Evolutionary conservation across 2,797 vertebrate genomes (phyloP).

Genomic region (Pangasius larnaudii): DNA sequence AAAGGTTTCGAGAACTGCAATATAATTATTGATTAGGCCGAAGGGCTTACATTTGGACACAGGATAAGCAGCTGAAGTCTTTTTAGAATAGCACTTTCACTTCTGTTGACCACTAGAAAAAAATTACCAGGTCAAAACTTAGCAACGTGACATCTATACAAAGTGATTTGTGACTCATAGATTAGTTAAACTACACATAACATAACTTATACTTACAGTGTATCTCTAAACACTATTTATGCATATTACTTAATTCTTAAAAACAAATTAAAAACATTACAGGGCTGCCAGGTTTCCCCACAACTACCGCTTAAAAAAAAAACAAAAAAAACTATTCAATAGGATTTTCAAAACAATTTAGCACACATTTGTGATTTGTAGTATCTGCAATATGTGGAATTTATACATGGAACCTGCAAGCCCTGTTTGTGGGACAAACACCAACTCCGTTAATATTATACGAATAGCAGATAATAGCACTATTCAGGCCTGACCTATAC

Average conservation of each 20-base stretch:
- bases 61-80: conserved; percentile 49
- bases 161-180: background rate
- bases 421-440: background rate
- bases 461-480: background rate
- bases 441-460: background rate
- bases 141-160: conserved; percentile 36
- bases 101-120: background rate
- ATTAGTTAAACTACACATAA: background rate
- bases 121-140: background rate
- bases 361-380: background rate
- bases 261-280: background rate
- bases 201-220: background rate
- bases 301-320: too few species aligned
- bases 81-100: conserved; percentile 30
- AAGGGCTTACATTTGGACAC: conserved; percentile 38
- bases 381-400: background rate
- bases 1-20: conserved; percentile 47
- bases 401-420: background rate
- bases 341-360: background rate
- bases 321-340: background rate
- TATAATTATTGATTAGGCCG: conserved; percentile 56
- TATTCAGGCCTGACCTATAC: background rate
- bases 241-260: background rate
- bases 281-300: too few species aligned
- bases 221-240: background rate